These are phyloP conservation scores for Pristionchus maxplancki DNA, from an alignment of 2,888 invertebrate species.

Conservation along the genomic window DNA sequence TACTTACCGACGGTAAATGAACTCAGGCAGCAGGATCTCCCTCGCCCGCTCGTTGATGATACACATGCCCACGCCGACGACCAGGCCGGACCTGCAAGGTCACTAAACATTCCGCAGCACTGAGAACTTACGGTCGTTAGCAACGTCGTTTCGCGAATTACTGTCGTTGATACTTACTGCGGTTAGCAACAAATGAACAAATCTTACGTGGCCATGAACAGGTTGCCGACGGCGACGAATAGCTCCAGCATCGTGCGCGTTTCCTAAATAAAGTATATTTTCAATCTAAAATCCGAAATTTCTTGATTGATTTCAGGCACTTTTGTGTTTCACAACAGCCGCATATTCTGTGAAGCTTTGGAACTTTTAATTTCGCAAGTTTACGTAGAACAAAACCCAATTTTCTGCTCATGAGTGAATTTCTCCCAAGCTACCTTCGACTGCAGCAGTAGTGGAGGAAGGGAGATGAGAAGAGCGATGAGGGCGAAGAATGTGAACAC, in stretches of 20 bases:
- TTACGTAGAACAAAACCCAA: neutral
- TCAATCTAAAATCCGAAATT: neutral
- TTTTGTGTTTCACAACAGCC: neutral
- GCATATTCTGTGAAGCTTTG: neutral
- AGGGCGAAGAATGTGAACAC: neutral
- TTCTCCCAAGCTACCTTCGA: neutral
- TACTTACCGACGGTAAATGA: neutral
- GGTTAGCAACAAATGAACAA: neutral
- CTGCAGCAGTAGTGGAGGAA: neutral
- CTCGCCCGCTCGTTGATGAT: neutral
- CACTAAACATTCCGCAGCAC: too few species aligned
- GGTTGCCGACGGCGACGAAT: neutral
- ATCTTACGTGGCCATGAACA: conserved; percentile 8
- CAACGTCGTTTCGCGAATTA: neutral
- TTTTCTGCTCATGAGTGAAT: neutral
- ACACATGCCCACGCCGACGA: neutral
- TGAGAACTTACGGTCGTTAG: too few species aligned
- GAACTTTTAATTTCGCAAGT: neutral
- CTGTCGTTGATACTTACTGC: neutral
- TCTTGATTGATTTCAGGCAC: neutral
- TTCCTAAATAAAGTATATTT: neutral
- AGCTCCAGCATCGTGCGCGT: neutral
- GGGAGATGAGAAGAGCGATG: neutral
- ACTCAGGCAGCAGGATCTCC: neutral
- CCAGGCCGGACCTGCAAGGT: neutral